Base-by-base conservation (phyloP, 2,888 invertebrate genomes). In the Drosophila anceps region DNA sequence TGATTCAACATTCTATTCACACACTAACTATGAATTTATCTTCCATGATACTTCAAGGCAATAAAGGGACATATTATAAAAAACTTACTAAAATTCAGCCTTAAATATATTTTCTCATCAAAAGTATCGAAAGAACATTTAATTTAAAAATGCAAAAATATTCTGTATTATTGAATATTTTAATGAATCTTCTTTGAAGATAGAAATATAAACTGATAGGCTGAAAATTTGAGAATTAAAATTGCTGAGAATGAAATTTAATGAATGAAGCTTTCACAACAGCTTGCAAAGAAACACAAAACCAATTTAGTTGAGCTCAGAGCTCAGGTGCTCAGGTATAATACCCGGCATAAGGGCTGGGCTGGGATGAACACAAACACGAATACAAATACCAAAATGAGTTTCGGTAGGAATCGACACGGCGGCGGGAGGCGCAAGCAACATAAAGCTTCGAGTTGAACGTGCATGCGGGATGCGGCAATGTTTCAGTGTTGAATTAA, bases 271-370 rank as follows among this genome's bases (percentile, higher is more conserved):
- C 41, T 48, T 37, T 48, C 18, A 0, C n/a, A 13, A 43, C 27
- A 50, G 24, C 29, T 33, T 35, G 33, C 20, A 53, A 12, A 12
- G 20, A 39, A 67, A 62, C 29, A 48, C 15, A 64, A 60, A 64
- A 46, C 41, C 44, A 69, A 75, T 69, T 75, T 57, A 44, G 12
- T 29, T 43, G 8, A 43, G 48, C 50, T 24, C 18, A 20, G 27
- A 41, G 41, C 51, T 41, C 50, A 64, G 63, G 69, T 69, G 69
- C 51, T 41, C 50, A 64, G 63, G 69, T 69, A 60, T 13, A 18
- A 29, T 33, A 33, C 20, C 24, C 24, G 33, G 35, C 29, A 9
- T 24, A 15, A 9, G 35, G 35, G 18, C 31, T n/a, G n/a, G 10
- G 27, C 29, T 27, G 24, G 20, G 31, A 6, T 20, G 29, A 64